These are phyloP conservation scores for Ridgeia piscesae DNA, from an alignment of 1,140 invertebrate genomes.

Conservation along the genomic window DNA sequence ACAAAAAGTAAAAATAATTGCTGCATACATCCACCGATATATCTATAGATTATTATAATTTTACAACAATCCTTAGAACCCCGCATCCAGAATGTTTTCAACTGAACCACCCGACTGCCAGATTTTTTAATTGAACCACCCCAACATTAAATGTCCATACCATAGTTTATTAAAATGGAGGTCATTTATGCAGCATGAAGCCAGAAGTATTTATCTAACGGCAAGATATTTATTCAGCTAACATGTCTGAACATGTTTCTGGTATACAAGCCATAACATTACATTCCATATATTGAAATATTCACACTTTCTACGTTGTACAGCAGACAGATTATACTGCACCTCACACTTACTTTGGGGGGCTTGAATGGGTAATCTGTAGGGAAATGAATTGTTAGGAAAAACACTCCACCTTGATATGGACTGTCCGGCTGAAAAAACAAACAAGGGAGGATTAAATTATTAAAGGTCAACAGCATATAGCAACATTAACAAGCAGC, in stretches of 20 bases:
- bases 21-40: no score
- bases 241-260: neutral
- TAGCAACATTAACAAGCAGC: neutral
- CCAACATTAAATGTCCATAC: no score
- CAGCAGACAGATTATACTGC: neutral
- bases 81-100: no score
- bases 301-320: neutral
- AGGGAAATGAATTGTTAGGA: slow-evolving; percentile 98
- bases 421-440: slow-evolving; percentile 63
- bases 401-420: slow-evolving; percentile 97
- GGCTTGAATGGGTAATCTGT: slow-evolving; percentile 99
- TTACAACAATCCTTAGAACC: no score
- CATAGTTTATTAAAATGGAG: no score
- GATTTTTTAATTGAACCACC: no score
- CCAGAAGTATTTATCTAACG: neutral
- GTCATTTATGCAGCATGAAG: no score
- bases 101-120: no score
- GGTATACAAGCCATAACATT: neutral
- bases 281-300: neutral
- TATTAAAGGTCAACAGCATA: neutral
- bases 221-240: neutral
- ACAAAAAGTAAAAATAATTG: no score
- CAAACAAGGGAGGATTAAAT: neutral
- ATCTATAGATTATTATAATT: no score
- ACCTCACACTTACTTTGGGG: slow-evolving; percentile 81